Percentiles rank a stretch among this genome's conserved stretches.
These are phyloP conservation scores for Oryzias javanicus DNA, from an alignment of 2,113 vertebrate species.

Conservation along the genomic window DNA sequence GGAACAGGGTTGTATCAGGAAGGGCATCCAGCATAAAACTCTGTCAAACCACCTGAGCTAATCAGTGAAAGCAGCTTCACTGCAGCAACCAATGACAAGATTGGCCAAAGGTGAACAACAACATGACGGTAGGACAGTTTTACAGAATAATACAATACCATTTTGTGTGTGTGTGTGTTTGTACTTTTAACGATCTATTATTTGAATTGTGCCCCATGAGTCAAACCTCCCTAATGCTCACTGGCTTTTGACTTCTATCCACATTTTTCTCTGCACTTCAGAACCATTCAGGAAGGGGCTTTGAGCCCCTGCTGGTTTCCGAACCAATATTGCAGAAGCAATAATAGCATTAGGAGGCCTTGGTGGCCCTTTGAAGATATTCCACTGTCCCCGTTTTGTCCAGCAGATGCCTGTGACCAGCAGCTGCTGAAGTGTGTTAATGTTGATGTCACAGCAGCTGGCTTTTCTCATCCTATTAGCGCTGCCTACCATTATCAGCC, in stretches of 20 bases:
- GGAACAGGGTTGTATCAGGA: too few relatives aligned
- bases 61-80: too few relatives aligned
- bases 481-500: constrained; percentile 58
- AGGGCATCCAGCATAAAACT: too few relatives aligned
- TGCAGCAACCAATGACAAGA: too few relatives aligned
- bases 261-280: constrained; percentile 3
- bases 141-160: too few relatives aligned
- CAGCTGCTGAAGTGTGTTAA: constrained; percentile 71
- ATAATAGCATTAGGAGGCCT: constrained; percentile 48
- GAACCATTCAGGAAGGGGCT: constrained; percentile 12
- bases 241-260: background rate
- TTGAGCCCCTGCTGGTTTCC: background rate
- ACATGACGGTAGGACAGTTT: too few relatives aligned
- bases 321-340: constrained; percentile 26
- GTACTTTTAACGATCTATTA: background rate
- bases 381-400: constrained; percentile 55
- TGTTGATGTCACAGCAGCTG: constrained; percentile 75
- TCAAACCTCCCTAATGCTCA: background rate
- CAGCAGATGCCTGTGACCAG: constrained; percentile 57
- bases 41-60: too few relatives aligned
- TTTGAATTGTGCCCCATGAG: background rate
- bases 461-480: constrained; percentile 74
- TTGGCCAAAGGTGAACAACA: too few relatives aligned
- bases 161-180: background rate
- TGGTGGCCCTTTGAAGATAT: constrained; percentile 41